phyloP scores from a whole-genome alignment of 2,797 vertebrate species.

The Sylvilagus floridanus region DNA sequence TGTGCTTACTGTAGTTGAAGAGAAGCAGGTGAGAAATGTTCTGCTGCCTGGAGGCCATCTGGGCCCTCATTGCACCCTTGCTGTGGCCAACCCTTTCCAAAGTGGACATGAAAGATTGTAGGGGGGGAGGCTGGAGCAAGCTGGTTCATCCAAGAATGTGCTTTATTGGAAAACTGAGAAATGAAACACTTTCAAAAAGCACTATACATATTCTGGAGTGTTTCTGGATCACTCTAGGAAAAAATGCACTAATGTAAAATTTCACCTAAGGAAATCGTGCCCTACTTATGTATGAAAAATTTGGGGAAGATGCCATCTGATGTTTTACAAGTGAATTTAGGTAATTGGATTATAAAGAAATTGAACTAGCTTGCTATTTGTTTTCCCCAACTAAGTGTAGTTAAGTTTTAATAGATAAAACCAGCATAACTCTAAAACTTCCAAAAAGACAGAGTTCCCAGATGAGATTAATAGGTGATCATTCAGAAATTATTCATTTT shows the following conservation, averaged over 20 bases:
- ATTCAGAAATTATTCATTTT: conserved; percentile 23
- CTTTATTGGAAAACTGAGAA: not conserved
- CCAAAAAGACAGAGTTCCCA: not conserved
- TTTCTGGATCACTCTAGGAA: not conserved
- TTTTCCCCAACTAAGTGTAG: not conserved
- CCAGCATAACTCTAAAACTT: not conserved
- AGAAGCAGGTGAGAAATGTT: not conserved
- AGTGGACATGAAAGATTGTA: not conserved
- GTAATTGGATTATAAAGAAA: not conserved
- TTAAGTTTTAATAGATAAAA: not conserved
- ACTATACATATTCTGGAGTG: not conserved
- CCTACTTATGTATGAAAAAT: not conserved
- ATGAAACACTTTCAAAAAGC: not conserved
- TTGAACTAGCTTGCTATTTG: not conserved
- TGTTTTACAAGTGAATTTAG: not conserved
- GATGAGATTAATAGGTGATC: not conserved
- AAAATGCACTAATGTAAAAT: not conserved
- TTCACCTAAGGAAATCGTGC: not conserved
- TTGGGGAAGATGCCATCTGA: not conserved
- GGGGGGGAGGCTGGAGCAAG: too few species aligned
- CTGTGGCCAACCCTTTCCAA: too few species aligned
- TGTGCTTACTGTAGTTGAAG: not conserved
- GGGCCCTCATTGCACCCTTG: not conserved
- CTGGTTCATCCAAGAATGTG: not conserved
- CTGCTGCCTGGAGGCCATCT: not conserved